Conservation (phyloP, 2,888 invertebrate species). For the Parasteatoda lunata region DNA sequence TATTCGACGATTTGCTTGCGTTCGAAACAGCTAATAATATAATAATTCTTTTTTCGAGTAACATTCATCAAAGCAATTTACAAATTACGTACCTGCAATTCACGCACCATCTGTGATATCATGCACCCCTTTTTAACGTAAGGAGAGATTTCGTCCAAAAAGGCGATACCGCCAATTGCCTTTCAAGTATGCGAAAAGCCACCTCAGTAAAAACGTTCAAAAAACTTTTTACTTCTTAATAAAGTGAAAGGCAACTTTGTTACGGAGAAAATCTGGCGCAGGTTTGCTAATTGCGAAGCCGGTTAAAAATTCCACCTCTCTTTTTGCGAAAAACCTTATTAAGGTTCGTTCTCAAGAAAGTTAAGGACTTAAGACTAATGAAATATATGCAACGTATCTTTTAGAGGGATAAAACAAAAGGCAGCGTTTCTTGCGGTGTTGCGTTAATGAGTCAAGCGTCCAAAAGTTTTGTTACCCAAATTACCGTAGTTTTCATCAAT, state of each 20-base stretch:
- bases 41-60: too few species aligned
- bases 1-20: too few species aligned
- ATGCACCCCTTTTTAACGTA: constrained; percentile 7
- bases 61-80: too few species aligned
- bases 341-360: constrained; percentile 11
- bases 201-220: constrained; percentile 32
- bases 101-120: not conserved
- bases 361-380: constrained; percentile 32
- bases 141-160: not conserved
- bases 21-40: too few species aligned
- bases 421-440: constrained; percentile 7
- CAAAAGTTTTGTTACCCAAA: constrained; percentile 26
- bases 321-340: constrained; percentile 46
- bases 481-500: constrained; percentile 26
- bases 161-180: not conserved
- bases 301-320: constrained; percentile 45
- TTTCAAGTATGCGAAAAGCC: not conserved
- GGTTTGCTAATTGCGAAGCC: constrained; percentile 33
- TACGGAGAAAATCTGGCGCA: constrained; percentile 30
- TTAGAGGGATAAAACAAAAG: constrained; percentile 19
- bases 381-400: constrained; percentile 13
- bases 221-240: constrained; percentile 25
- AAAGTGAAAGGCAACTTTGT: constrained; percentile 21
- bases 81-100: not conserved
- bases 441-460: constrained; percentile 27